Conservation (phyloP, 2,113 vertebrate genomes). For the Pseudorhombus dupliciocellatus region DNA sequence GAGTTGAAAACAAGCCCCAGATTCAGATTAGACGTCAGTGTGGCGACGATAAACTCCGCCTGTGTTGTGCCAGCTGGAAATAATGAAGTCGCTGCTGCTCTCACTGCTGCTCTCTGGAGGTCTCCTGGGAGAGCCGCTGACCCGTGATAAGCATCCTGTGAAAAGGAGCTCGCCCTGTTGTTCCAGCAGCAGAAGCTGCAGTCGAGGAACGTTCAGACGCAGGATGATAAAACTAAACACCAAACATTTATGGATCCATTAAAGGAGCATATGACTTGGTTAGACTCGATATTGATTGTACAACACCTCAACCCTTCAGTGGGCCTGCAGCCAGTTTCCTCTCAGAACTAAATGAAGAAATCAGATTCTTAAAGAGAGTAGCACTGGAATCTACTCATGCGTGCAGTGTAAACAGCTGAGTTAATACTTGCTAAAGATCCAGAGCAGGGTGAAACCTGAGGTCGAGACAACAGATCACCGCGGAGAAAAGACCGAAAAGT, state of each 20-base stretch:
- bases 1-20: constrained; percentile 11
- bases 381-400: no score
- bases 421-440: no score
- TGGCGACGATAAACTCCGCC: constrained; percentile 15
- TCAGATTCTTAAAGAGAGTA: no score
- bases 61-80: constrained; percentile 58
- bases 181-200: constrained; percentile 18
- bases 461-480: no score
- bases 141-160: constrained; percentile 31
- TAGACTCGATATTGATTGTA: no score
- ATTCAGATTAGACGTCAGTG: constrained; percentile 2
- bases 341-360: no score
- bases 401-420: no score
- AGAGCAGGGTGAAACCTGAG: no score
- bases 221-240: neutral
- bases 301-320: no score
- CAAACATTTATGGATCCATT: neutral
- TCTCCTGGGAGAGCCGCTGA: constrained; percentile 51
- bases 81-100: constrained; percentile 61
- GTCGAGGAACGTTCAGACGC: neutral
- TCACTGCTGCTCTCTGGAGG: constrained; percentile 30
- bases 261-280: neutral
- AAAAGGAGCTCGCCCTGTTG: constrained; percentile 33
- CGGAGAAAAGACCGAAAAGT: constrained; percentile 42
- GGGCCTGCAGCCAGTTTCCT: no score